Base-by-base conservation (phyloP, 1,140 invertebrate genomes). In the Patella vulgata region DNA sequence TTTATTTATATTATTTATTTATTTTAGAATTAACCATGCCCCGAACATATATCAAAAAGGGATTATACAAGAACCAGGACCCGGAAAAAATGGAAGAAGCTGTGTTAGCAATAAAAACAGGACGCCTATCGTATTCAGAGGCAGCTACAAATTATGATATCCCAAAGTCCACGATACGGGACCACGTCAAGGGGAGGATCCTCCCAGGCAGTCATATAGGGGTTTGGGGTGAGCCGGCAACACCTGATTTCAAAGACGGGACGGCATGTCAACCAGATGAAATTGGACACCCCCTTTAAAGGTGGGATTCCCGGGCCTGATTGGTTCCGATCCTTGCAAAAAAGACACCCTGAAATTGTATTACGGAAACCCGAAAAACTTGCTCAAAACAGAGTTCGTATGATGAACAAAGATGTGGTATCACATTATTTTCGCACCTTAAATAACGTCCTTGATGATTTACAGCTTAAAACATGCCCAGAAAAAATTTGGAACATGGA, bases 401-500 rank as follows among this genome's bases (percentile, higher is more conserved):
- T 33, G 6, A 57, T 28, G 23, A 57, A 59, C 25, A 3, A 8
- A 11, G 44, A 55, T 21, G 46, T 66, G 0, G 63, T 57, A n/a
- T 40, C 51, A 6, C 36, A 25, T 0, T 69, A 65, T 42, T 62
- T 58, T 30, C 11, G 25, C 3, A 54, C 61, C 14, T 33, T 64
- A 1, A 39, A 64, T 19, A 25, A 11, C 1, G 39, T 68, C 0
- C 23, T 68, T 23, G 23, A 19, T 21, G 51, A 23, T 14, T 43
- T 63, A 14, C 28, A 44, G 6, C 25, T 68, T 3, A 19, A 43
- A 2, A 28, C 12, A 4, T 48, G 50, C 5, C 66, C 70, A 6
- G 1, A 53, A 36, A 6, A 12, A n/a, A 63, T 73, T 11, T 73
- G 66, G 70, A 73, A 73, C 44, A 59, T 57, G 19, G 59, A 72